Evolutionary conservation across 1,140 invertebrate genomes (phyloP).

Genomic region (Nomia melanderi): DNA sequence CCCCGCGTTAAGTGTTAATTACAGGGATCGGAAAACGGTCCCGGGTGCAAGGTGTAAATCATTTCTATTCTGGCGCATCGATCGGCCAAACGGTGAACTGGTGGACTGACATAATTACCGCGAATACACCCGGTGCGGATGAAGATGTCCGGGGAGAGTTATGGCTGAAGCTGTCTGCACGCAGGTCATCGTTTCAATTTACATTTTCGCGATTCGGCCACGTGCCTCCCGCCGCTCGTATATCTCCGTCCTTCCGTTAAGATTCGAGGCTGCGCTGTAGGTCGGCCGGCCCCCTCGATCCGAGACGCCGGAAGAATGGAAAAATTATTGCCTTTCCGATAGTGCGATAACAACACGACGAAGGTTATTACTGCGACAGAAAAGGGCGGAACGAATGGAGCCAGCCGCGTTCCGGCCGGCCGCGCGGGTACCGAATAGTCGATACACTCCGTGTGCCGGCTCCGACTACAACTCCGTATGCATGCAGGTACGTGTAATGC

Average conservation of each 20-base stretch:
- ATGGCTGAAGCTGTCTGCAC: conserved; percentile 35
- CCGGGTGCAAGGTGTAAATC: conserved; percentile 13
- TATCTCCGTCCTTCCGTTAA: conserved; percentile 42
- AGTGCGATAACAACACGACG: conserved; percentile 13
- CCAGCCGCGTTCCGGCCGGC: neutral
- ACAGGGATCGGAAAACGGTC: conserved; percentile 28
- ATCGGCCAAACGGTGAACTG: conserved; percentile 18
- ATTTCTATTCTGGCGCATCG: conserved; percentile 20
- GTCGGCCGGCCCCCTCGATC: neutral
- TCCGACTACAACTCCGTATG: too few relatives aligned
- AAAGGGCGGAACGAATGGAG: conserved; percentile 15
- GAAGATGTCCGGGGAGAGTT: conserved; percentile 57
- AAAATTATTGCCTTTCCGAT: conserved; percentile 41
- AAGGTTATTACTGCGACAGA: conserved; percentile 37
- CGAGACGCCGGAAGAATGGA: conserved; percentile 26
- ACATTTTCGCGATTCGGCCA: conserved; percentile 43
- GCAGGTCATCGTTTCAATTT: conserved; percentile 58
- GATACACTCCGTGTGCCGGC: conserved; percentile 13
- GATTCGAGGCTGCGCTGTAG: conserved; percentile 19
- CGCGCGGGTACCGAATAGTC: neutral
- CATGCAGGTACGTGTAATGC: conserved; percentile 37
- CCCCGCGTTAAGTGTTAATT: conserved; percentile 28
- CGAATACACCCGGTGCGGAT: conserved; percentile 47
- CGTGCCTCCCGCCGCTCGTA: conserved; percentile 17
- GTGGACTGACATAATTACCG: conserved; percentile 52